Percentiles rank a stretch among this genome's conserved stretches.
phyloP scores from a whole-genome alignment of 1,140 invertebrate genomes.

The Magallana angulata region DNA sequence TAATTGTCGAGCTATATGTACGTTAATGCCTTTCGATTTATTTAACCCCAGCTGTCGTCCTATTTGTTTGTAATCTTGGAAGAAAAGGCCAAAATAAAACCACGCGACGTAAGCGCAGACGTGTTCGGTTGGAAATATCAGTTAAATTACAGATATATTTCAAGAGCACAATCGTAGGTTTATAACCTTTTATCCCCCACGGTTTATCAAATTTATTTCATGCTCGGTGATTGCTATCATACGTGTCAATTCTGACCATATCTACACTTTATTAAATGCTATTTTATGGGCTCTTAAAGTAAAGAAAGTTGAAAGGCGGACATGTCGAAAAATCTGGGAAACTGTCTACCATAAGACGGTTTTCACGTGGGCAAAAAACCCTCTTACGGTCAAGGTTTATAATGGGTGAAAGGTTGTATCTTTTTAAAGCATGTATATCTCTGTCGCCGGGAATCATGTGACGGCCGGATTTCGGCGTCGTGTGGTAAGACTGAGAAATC shows the following conservation, averaged over 20 bases:
- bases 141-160: constrained; percentile 29
- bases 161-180: constrained; percentile 14
- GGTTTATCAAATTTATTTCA: constrained; percentile 37
- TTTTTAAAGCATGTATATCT: no score
- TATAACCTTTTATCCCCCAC: constrained; percentile 22
- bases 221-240: constrained; percentile 10
- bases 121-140: constrained; percentile 21
- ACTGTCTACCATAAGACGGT: not conserved
- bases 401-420: no score
- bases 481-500: not conserved
- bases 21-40: constrained; percentile 30
- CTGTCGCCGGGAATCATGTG: not conserved
- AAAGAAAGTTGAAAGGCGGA: not conserved
- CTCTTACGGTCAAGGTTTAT: no score
- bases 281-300: not conserved
- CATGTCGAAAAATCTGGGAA: not conserved
- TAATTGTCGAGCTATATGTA: constrained; percentile 14
- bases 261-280: constrained; percentile 21
- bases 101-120: constrained; percentile 3
- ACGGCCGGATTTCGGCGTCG: not conserved
- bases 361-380: no score
- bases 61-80: constrained; percentile 10
- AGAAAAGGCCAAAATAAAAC: constrained; percentile 20
- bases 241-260: constrained; percentile 13
- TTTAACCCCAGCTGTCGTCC: constrained; percentile 31